These are phyloP conservation scores for Galeopsomyia nigrocyanea DNA, from an alignment of 2,888 invertebrate genomes.

Conservation along the genomic window DNA sequence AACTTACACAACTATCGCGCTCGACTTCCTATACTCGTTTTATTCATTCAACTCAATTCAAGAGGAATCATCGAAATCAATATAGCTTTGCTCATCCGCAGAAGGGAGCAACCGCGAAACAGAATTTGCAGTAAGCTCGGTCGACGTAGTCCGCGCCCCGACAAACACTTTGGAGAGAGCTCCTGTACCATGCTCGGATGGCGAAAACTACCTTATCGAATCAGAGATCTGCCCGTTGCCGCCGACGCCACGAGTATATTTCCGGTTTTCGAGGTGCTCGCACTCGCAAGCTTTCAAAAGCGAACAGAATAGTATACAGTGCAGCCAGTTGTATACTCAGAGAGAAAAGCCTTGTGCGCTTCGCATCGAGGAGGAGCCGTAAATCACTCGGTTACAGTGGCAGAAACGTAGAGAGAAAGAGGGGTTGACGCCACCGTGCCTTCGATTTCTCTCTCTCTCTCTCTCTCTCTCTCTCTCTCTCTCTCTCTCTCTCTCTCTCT, in stretches of 20 bases:
- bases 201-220: too few species aligned
- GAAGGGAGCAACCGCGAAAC: too few species aligned
- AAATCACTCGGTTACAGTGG: slow-evolving; percentile 55
- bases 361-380: slow-evolving; percentile 45
- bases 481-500: background rate
- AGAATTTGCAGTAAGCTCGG: too few species aligned
- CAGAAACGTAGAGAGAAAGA: slow-evolving; percentile 26
- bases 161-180: too few species aligned
- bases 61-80: too few species aligned
- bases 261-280: slow-evolving; percentile 17
- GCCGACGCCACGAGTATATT: slow-evolving; percentile 18
- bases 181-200: too few species aligned
- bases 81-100: too few species aligned
- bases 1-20: too few species aligned
- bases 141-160: too few species aligned
- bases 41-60: too few species aligned
- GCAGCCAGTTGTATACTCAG: background rate
- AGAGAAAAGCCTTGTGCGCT: slow-evolving; percentile 18
- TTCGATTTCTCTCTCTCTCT: background rate
- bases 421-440: slow-evolving; percentile 32
- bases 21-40: too few species aligned
- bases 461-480: slow-evolving; percentile 19
- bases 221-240: background rate
- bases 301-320: slow-evolving; percentile 1
- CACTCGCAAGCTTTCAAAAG: slow-evolving; percentile 28